Conservation (phyloP, 2,888 invertebrate genomes). For the Tenthredo amoena region DNA sequence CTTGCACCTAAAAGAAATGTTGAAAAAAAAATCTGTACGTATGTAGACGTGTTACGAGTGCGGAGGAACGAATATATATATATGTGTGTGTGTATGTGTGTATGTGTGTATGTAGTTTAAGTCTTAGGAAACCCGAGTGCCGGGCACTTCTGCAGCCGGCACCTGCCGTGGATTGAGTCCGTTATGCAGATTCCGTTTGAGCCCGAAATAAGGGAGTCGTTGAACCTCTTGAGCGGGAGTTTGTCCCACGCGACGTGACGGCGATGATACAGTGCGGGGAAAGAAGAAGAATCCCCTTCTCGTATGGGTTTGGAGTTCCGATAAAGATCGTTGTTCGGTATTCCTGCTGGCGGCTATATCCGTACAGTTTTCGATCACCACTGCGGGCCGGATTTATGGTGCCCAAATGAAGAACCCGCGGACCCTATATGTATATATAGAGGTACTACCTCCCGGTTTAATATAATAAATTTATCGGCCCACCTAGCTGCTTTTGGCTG, state of each 20-base stretch:
- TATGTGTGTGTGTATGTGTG: too few relatives aligned
- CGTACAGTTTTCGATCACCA: slow-evolving; percentile 13
- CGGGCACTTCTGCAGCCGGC: not conserved
- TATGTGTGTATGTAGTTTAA: not conserved
- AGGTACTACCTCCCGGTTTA: slow-evolving; percentile 36
- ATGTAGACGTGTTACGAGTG: not conserved
- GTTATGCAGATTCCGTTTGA: slow-evolving; percentile 46
- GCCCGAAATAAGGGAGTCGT: slow-evolving; percentile 38
- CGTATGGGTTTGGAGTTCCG: slow-evolving; percentile 1
- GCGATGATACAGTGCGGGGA: not conserved
- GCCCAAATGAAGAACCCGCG: not conserved
- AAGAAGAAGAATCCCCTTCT: not conserved
- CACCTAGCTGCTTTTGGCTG: not conserved
- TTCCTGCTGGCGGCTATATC: not conserved
- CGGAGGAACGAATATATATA: not conserved
- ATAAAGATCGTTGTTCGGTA: slow-evolving; percentile 22
- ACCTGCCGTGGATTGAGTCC: slow-evolving; percentile 40
- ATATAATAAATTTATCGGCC: slow-evolving; percentile 34
- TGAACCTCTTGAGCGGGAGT: slow-evolving; percentile 34
- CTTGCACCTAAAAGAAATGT: too few relatives aligned
- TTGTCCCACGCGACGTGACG: slow-evolving; percentile 37
- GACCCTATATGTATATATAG: not conserved
- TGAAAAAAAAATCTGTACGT: not conserved
- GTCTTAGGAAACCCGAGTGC: slow-evolving; percentile 40
- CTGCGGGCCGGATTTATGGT: slow-evolving; percentile 23